These are phyloP conservation scores for Cheilosia pagana DNA, from an alignment of 2,888 invertebrate genomes.

Conservation along the genomic window DNA sequence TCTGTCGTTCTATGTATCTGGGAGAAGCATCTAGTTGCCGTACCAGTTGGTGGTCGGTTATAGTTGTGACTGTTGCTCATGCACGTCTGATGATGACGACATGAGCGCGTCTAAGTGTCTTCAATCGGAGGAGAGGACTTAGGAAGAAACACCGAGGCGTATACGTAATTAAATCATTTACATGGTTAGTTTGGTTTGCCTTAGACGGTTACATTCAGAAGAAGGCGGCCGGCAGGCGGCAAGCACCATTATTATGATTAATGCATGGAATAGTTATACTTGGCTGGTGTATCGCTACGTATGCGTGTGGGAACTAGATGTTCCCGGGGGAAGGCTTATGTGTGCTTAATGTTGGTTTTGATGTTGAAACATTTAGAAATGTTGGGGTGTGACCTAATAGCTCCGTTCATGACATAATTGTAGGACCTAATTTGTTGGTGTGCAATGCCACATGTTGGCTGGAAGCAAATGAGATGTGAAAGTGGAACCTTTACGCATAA, in stretches of 20 bases:
- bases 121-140: slow-evolving; percentile 20
- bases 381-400: slow-evolving; percentile 67
- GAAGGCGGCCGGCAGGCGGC: slow-evolving; percentile 28
- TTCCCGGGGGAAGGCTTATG: slow-evolving; percentile 24
- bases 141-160: slow-evolving; percentile 47
- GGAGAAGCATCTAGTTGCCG: slow-evolving; percentile 40
- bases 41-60: neutral
- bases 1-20: neutral
- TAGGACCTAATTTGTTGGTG: slow-evolving; percentile 58
- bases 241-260: slow-evolving; percentile 69
- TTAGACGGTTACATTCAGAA: slow-evolving; percentile 38
- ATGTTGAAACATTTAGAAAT: slow-evolving; percentile 61
- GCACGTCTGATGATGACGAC: slow-evolving; percentile 52
- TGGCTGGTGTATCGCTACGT: slow-evolving; percentile 27
- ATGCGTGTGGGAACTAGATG: slow-evolving; percentile 1
- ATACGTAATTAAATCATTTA: slow-evolving; percentile 65
- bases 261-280: slow-evolving; percentile 59
- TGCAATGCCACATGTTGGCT: neutral
- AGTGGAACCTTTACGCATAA: neutral
- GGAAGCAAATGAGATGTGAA: neutral
- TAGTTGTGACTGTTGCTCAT: slow-evolving; percentile 53
- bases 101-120: slow-evolving; percentile 53
- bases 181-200: slow-evolving; percentile 47
- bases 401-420: slow-evolving; percentile 66
- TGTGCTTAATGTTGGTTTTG: slow-evolving; percentile 64